Conservation (phyloP, 2,888 invertebrate species). For the Meiosimyza platycephala region DNA sequence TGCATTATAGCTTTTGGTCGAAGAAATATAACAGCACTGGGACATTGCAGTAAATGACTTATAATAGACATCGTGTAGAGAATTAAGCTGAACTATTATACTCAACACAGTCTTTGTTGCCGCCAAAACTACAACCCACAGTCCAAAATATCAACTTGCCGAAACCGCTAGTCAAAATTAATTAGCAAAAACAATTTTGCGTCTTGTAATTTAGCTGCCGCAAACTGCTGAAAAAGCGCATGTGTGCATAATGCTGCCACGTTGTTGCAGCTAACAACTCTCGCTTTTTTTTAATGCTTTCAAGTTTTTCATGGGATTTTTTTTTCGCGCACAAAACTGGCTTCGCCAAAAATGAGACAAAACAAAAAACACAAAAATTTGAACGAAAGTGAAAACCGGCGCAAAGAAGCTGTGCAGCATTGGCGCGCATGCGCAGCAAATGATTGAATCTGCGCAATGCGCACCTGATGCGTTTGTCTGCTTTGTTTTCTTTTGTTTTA, state of each 20-base stretch:
- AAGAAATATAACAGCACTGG: too few species aligned
- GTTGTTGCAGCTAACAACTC: conserved; percentile 22
- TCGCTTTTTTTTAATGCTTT: conserved; percentile 23
- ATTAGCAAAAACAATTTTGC: too few species aligned
- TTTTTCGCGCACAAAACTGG: conserved; percentile 28
- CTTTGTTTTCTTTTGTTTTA: conserved; percentile 12
- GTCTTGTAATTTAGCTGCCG: too few species aligned
- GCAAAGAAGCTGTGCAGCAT: conserved; percentile 16
- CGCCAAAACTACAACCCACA: too few species aligned
- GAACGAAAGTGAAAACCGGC: conserved; percentile 32
- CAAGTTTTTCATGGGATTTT: conserved; percentile 12
- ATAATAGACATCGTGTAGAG: too few species aligned
- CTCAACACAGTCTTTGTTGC: too few species aligned
- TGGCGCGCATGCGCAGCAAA: conserved; percentile 32
- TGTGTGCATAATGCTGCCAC: conserved; percentile 3
- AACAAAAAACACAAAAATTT: conserved; percentile 18
- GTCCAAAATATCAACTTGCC: too few species aligned
- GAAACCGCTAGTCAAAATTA: too few species aligned
- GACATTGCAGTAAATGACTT: too few species aligned
- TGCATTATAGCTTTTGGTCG: too few species aligned
- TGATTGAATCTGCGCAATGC: not conserved
- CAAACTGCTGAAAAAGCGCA: too few species aligned
- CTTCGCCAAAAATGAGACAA: conserved; percentile 20
- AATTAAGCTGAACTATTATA: too few species aligned
- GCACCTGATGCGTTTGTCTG: conserved; percentile 25